Base-by-base conservation (phyloP, 2,113 vertebrate genomes). In the Anolis carolinensis region DNA sequence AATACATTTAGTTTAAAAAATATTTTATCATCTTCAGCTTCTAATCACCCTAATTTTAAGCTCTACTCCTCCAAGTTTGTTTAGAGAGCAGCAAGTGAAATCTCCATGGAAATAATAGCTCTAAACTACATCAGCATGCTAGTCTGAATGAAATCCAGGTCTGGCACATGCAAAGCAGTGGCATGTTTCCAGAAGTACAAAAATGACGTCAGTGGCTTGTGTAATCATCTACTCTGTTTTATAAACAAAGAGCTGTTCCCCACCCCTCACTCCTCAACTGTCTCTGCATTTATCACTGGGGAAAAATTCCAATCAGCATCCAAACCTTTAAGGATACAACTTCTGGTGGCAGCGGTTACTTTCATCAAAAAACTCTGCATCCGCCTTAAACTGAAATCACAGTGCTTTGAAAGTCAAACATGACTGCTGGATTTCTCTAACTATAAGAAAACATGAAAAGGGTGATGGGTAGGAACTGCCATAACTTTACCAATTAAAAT, bases 161-260 rank as follows among this genome's bases (percentile, higher is more conserved):
- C 52, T 93, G 91, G 92, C 91, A 93, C 86, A 72, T 3, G 0
- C 34, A 1, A 23, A 23, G 83, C 0, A 0, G 81, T 90, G 93
- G 92, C 92, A 83, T 87, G 3, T 10, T 82, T 95, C 92, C 94
- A 93, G 88, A 87, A 94, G 92, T 76, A 93, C 85, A 88, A 87
- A 67, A 90, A 76, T 90, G 92, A 94, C 76, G 82, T 95, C 80
- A 91, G 91, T 32, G 9, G 1, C 89, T 85, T 90, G 90, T 88
- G 93, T 67, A 81, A 91, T 5, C 86, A 81, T 32, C 70, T 88
- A 85, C 88, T 68, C 0, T 0, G 5, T 87, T 55, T 89, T 77
- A 67, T 50, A 81, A 86, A 91, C 89, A 89, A 59, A 79, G 76
- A 13, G 36, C 25, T 4, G 1, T 0, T 13, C 32, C 0, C 2